Evolutionary conservation across 2,888 invertebrate genomes (phyloP), one percentile per base, ranked within the genome.

Genomic region (Drosophila neotestacea): DNA sequence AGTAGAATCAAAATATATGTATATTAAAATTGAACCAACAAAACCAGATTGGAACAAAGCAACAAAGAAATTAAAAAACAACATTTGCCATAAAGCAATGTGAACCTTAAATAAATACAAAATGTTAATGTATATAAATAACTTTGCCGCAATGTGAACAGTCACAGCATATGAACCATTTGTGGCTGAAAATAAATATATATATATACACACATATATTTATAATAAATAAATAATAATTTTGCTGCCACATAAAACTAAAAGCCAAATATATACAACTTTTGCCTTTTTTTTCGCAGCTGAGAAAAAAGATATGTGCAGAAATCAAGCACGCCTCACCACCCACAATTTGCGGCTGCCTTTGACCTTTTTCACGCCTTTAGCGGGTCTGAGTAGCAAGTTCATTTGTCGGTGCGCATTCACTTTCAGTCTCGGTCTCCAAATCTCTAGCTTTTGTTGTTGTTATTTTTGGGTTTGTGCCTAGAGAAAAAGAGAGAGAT

Each of bases 321-420:
- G 36, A 51, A 58, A 58, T 46, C 38, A 38, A 54, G 36, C 60
- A 50, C 39, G 34, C 32, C 46, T 34, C 54, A 16, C 22, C 27
- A 10, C 39, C 65, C 52, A 59, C 69, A 65, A 63, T 65, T 76
- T 55, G 68, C 34, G 71, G 72, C 73, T 77, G 86, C 81, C 86
- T 83, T 83, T 85, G 85, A 85, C 85, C 86, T 85, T 85, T 85
- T 88, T 85, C 88, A 88, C 86, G 86, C 88, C 88, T 83, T 83
- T 75, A 72, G 85, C 68, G 73, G 71, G 78, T 74, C 83, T 80
- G 86, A 83, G 84, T 74, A 83, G 81, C 86, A 80, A 73, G 73
- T 83, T 77, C 74, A 69, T 82, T 75, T 60, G 64, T 6, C 41
- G 58, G 32, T 56, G 32, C 50, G 51, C 69, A 62, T 27, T 42